phyloP scores from a whole-genome alignment of 2,797 vertebrate genomes.

The Trachops cirrhosus region DNA sequence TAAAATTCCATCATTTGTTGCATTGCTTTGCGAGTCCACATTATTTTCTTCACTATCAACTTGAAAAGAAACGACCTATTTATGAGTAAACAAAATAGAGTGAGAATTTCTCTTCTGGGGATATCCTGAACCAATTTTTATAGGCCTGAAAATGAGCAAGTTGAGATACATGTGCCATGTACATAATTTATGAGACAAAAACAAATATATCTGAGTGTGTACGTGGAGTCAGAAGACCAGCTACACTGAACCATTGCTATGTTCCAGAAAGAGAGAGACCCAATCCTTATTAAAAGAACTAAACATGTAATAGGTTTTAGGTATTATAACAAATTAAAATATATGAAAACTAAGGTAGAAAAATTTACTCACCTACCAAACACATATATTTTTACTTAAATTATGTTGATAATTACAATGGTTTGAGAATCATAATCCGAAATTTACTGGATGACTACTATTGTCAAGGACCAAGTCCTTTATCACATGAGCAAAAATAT shows the following conservation, averaged over 20 bases:
- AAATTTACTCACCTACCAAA: slow-evolving; percentile 9
- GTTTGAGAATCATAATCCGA: slow-evolving; percentile 18
- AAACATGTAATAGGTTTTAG: background rate
- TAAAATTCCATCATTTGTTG: background rate
- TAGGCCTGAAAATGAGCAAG: background rate
- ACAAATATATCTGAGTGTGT: background rate
- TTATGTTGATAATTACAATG: background rate
- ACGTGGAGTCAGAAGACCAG: background rate
- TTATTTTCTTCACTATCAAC: slow-evolving; percentile 50
- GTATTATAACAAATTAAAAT: slow-evolving; percentile 17
- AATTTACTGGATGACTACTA: background rate
- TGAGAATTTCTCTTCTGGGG: background rate
- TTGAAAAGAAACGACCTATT: slow-evolving; percentile 72
- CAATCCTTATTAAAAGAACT: background rate
- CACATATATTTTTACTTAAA: slow-evolving; percentile 17
- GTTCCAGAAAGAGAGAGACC: background rate
- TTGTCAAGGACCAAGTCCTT: background rate
- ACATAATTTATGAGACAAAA: background rate
- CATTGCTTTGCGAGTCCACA: background rate
- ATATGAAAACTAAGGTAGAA: slow-evolving; percentile 17
- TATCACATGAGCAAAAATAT: background rate
- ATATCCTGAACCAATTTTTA: background rate
- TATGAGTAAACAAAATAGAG: slow-evolving; percentile 41
- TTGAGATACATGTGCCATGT: background rate
- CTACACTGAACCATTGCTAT: background rate